These are phyloP conservation scores for Austrofundulus limnaeus DNA, from an alignment of 2,113 vertebrate genomes.

Conservation along the genomic window DNA sequence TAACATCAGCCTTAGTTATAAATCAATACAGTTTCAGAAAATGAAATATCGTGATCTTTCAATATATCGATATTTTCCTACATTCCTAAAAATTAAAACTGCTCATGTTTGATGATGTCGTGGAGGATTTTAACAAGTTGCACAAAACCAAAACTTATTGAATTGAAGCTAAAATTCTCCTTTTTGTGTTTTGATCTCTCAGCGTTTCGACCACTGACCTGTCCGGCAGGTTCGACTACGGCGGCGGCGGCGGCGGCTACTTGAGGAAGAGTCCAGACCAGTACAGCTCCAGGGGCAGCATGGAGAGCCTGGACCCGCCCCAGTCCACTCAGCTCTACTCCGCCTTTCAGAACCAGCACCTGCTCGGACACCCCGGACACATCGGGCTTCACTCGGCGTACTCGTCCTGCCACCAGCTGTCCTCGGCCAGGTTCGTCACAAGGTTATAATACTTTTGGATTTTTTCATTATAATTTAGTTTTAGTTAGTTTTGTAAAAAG, in stretches of 20 bases:
- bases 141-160: not conserved
- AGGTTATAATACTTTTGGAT: no score
- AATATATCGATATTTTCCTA: no score
- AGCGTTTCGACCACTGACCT: slow-evolving; percentile 92
- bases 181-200: slow-evolving; percentile 17
- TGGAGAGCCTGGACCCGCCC: slow-evolving; percentile 91
- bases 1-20: no score
- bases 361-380: slow-evolving; percentile 36
- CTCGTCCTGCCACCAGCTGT: slow-evolving; percentile 87
- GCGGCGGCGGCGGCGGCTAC: slow-evolving; percentile 63
- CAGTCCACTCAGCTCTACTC: slow-evolving; percentile 45
- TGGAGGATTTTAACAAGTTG: no score
- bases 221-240: slow-evolving; percentile 76
- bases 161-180: not conserved
- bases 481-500: no score
- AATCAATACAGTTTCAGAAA: no score
- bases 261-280: slow-evolving; percentile 92
- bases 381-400: slow-evolving; percentile 76
- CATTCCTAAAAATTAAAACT: no score
- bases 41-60: no score
- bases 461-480: no score
- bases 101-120: no score
- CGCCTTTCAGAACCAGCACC: slow-evolving; percentile 47
- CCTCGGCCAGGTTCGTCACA: slow-evolving; percentile 85
- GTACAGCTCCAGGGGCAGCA: slow-evolving; percentile 94